Base-by-base conservation (phyloP, 2,888 invertebrate species). In the Drosophila engyochracea region DNA sequence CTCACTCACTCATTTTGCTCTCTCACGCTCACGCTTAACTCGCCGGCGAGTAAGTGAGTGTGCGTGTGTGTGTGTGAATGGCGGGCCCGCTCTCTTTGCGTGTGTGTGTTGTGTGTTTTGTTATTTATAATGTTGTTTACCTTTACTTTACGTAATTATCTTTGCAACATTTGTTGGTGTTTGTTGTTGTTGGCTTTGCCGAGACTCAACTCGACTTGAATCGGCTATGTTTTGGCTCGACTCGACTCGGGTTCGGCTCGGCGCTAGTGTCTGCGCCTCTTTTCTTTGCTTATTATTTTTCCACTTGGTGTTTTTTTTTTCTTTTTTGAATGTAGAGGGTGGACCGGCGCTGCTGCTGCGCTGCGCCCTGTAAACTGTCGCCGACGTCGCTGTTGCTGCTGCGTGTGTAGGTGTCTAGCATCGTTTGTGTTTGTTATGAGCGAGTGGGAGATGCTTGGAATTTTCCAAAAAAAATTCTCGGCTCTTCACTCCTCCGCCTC, bases 71-170 rank as follows among this genome's bases (percentile, higher is more conserved):
- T 65, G 53, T 47, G 44, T 41, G 61, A 59, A 28, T 47, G 62
- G 25, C 41, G 41, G 47, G 44, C 30, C 55, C 59, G 52, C 57
- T 58, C 82, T 54, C 52, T 68, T 75, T 67, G 19, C 12, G 12
- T 68, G 54, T 54, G 57, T 76, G 68, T 35, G 16, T 35, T 35
- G 16, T 35, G 16, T 70, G 58, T 83, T 70, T 86, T 86, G 83
- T 74, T 89, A 79, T 82, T 83, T 90, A 80, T 83, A 75, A 78
- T 83, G 81, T 89, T 88, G 91, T 90, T 88, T 90, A 90, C 91
- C 85, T 90, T 88, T 88, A 88, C 85, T 90, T 88, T 88, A 88
- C 85, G 88, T 90, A 88, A 90, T 90, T 87, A 89, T 86, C 80
- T 86, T 80, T 85, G 82, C 73, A 86, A 86, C 87, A 83, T 78